phyloP scores from a whole-genome alignment of 2,797 vertebrate genomes.

The Alosa sapidissima region DNA sequence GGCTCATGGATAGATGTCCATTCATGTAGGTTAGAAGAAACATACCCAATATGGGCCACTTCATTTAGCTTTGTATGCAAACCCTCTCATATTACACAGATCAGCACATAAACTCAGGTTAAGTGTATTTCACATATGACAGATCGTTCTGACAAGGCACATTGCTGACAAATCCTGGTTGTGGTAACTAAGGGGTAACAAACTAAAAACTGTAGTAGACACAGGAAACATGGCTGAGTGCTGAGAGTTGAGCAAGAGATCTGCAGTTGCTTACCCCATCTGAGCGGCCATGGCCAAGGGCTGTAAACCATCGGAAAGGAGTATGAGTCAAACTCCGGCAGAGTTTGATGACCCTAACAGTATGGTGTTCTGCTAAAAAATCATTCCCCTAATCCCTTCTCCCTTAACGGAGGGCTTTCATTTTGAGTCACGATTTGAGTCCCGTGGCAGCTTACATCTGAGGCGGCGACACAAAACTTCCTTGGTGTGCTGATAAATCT shows the following conservation, averaged over 20 bases:
- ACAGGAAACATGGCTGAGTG: not conserved
- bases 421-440: not conserved
- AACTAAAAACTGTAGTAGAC: not conserved
- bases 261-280: constrained; percentile 6
- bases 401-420: not conserved
- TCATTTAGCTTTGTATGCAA: not conserved
- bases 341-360: not conserved
- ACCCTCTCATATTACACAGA: not conserved
- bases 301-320: constrained; percentile 6
- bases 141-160: not conserved
- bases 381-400: not conserved
- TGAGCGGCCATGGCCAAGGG: not conserved
- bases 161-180: not conserved
- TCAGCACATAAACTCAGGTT: not conserved
- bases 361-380: not conserved
- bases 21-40: not conserved
- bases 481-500: constrained; percentile 3
- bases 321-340: not conserved
- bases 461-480: constrained; percentile 3
- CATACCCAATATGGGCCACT: not conserved
- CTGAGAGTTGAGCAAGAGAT: not conserved
- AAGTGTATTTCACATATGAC: not conserved
- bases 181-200: not conserved
- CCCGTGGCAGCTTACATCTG: not conserved
- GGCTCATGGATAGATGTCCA: not conserved